Evolutionary conservation across 2,888 invertebrate genomes (phyloP).

Genomic region (Julus scandinavius): DNA sequence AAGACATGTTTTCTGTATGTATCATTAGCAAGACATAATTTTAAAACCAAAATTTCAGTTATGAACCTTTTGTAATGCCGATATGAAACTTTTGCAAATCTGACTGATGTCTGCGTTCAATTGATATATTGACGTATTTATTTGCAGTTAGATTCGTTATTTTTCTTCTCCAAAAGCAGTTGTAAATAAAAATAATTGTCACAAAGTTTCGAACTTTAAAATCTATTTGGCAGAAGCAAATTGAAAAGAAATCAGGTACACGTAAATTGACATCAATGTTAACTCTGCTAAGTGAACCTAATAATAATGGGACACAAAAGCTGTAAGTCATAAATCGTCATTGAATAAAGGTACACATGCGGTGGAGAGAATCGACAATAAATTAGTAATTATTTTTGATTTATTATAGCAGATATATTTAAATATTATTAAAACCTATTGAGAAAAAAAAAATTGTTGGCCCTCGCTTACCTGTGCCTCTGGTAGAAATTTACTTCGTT

Average conservation of each 20-base stretch:
- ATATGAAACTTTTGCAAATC: no score
- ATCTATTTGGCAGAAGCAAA: neutral
- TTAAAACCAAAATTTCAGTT: no score
- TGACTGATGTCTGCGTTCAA: no score
- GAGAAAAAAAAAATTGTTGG: neutral
- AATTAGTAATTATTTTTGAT: neutral
- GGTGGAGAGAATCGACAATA: neutral
- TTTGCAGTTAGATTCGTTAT: no score
- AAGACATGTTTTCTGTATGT: no score
- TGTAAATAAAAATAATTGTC: neutral
- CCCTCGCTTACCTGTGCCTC: neutral
- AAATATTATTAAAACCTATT: conserved; percentile 1
- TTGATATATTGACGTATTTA: no score
- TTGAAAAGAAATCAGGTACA: neutral
- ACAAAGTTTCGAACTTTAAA: neutral
- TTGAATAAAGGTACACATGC: neutral
- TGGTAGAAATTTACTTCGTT: neutral
- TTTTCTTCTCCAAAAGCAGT: neutral
- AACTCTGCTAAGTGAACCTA: neutral
- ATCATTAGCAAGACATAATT: no score
- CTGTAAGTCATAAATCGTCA: neutral
- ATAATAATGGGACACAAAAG: neutral
- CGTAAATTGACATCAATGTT: neutral
- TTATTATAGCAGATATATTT: neutral
- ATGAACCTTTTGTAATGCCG: no score